Base-by-base conservation (phyloP, 2,797 vertebrate species). In the Enteromius treurensis region DNA sequence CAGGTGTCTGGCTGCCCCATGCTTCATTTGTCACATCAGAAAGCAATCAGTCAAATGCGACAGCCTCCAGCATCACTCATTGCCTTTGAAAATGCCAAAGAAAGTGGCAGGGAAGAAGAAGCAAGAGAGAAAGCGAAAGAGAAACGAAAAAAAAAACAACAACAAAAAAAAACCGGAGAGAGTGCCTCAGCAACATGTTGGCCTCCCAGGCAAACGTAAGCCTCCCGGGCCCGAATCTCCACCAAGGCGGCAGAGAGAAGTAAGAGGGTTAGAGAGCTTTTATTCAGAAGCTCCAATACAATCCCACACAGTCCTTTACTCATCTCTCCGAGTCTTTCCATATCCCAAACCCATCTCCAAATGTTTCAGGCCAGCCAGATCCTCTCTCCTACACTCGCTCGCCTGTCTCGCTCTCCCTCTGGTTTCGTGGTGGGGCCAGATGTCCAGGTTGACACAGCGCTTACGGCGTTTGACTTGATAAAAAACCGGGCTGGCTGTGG, bases 391-490 rank as follows among this genome's bases (percentile, higher is more conserved):
- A 76, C 87, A 76, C 82, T 83, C 87, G 84, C 86, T 77, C 58
- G 68, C 77, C 49, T 62, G 77, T 79, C 76, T 45, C 73, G 79
- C 64, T 74, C 89, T 91, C 45, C 34, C 51, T 82, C 80, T 83
- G 78, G 79, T 83, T 95, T 91, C 91, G 93, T 93, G 90, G 92
- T 91, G 92, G 90, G 95, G 96, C 97, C 98, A 99, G 97, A 98
- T 99, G 97, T 97, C 97, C 97, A 96, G 93, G 90, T 89, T 96
- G 97, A 96, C 96, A 96, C 90, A 96, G 93, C 90, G 97, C 97
- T 98, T 94, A 96, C 96, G 97, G 97, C 97, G 89, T 95, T 96
- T 95, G 96, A 96, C 96, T 95, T 97, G 97, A 98, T 98, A 95
- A 98, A 97, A 97, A 96, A 95, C 95, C 88, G 95, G 95, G 91